Base-by-base conservation (phyloP, 2,888 invertebrate genomes). In the Lithosia quadra region DNA sequence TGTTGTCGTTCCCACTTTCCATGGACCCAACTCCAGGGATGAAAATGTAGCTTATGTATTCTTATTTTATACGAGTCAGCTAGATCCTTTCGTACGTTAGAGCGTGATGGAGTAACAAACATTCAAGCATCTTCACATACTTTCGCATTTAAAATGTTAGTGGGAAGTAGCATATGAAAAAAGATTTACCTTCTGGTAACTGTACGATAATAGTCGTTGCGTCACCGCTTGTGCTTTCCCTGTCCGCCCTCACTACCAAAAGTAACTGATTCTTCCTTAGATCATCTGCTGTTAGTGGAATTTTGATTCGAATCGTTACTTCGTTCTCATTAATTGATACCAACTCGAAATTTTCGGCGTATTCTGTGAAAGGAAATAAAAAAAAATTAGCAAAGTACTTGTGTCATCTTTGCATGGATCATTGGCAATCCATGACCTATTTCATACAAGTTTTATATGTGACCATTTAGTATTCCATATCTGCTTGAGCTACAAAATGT, bases 181-280 rank as follows among this genome's bases (percentile, higher is more conserved):
- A 53, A 33, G 0, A 24, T 63, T 78, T 81, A 95, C 94, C 91
- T 90, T 89, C 84, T 55, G 94, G 93, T 58, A 94, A 76, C 68
- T 87, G 82, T 56, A 94, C 71, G n/a, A 94, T 78, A 3, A 95
- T 72, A 4, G 93, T 89, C 8, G 93, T 83, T 13, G 88, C 81
- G 43, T 88, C 88, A 0, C 92, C 92, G 39, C 90, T 92, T 0
- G 94, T 93, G 28, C 83, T 79, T 61, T 91, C 87, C 59, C 91
- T 86, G n/a, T 85, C 77, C 10, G 93, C 95, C 69, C 73, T 85
- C 4, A 94, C 76, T 59, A 90, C 82, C 0, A 95, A 74, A 24
- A 88, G 82, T 33, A 93, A 83, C 63, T 88, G 90, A 11, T 74
- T 81, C 59, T 83, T 77, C 5, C 71, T 67, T 24, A 90, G 73